Conservation (phyloP, 2,797 vertebrate genomes). For the Hybognathus amarus region DNA sequence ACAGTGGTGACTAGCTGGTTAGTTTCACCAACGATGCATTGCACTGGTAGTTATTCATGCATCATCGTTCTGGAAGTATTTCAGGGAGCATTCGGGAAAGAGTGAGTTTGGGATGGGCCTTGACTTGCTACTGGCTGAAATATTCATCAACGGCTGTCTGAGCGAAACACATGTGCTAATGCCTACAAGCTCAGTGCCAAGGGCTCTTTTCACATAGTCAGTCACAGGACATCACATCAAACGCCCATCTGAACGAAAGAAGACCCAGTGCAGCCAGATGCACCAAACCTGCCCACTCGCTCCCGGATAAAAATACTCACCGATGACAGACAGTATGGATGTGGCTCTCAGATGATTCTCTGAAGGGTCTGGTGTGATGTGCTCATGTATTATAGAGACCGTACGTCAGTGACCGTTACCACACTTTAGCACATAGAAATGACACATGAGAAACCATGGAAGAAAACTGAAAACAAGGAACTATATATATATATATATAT, state of each 20-base stretch:
- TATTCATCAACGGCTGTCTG: slow-evolving; percentile 66
- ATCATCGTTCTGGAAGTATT: neutral
- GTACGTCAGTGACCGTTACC: neutral
- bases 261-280: slow-evolving; percentile 56
- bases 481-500: no score
- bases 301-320: slow-evolving; percentile 53
- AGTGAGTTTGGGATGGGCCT: slow-evolving; percentile 24
- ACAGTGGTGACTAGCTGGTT: no score
- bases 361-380: slow-evolving; percentile 12
- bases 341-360: slow-evolving; percentile 25
- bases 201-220: slow-evolving; percentile 66
- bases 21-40: neutral
- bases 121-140: slow-evolving; percentile 62
- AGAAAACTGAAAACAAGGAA: no score
- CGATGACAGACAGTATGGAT: slow-evolving; percentile 14
- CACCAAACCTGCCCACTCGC: slow-evolving; percentile 57
- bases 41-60: neutral
- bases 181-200: slow-evolving; percentile 65
- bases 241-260: slow-evolving; percentile 52
- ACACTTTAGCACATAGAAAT: neutral
- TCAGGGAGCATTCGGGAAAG: slow-evolving; percentile 29
- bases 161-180: slow-evolving; percentile 70
- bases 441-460: neutral
- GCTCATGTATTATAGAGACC: slow-evolving; percentile 31
- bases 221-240: slow-evolving; percentile 67